Evolutionary conservation across 1,140 invertebrate genomes (phyloP), one percentile per base, ranked within the genome.

Genomic region (Zophobas morio): DNA sequence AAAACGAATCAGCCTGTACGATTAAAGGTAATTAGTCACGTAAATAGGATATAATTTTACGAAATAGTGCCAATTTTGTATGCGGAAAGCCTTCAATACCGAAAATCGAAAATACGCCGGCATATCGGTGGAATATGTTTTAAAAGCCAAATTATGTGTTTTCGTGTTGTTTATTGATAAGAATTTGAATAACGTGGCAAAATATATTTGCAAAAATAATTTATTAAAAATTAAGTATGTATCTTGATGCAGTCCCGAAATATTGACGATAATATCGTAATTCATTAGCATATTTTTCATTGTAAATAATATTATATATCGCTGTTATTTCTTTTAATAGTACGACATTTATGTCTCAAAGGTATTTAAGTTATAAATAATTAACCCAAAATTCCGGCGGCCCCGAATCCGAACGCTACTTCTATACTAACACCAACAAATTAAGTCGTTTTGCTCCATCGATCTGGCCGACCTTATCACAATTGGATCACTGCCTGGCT

Each of bases 161-260:
- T 42, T 66, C 60, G 60, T 66, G 60, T 66, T 42, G 60, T 66
- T 56, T 66, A 66, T 66, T 66, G 60, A 66, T 66, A 66, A 66
- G 60, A 66, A 66, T 66, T 66, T 40, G 60, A 66, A 66, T 66
- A 66, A 66, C 60, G 60, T 66, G 60, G 60, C 39, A 66, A 66
- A 66, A 66, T 66, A 46, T 66, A 66, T 66, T 66, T 66, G 60
- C 60, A 66, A 66, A 66, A 66, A 66, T 66, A 66, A 66, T 66
- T 66, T 66, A 66, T 66, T 66, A 66, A 66, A 66, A 66, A 66
- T 66, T 66, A 66, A 42, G 60, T 66, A 66, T 66, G 60, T 66
- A 66, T 66, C 60, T 66, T 66, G 60, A 66, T 66, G 60, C 60
- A 66, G 60, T 40, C 60, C 60, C 6, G 60, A 66, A 57, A 66